Percentiles rank a stretch among this genome's conserved stretches.
These are phyloP conservation scores for Pardalotus punctatus DNA, from an alignment of 2,113 vertebrate genomes.

Conservation along the genomic window DNA sequence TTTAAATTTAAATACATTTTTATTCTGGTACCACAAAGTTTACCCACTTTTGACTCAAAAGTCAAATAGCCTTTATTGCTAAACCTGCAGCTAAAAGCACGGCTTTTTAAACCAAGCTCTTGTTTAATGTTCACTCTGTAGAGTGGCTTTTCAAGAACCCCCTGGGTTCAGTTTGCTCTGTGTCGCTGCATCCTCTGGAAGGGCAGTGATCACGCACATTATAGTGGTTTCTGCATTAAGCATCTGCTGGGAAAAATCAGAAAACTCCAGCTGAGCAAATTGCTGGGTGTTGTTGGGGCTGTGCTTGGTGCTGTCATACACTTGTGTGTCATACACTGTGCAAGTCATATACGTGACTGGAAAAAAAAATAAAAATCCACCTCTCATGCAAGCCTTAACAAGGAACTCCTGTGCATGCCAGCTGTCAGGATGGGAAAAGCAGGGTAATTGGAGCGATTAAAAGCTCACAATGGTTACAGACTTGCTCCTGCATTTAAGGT, in stretches of 20 bases:
- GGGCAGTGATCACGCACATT: neutral
- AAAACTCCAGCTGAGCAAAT: conserved; percentile 38
- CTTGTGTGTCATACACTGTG: no score
- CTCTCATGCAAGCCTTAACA: neutral
- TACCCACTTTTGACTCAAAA: neutral
- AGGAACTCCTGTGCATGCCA: neutral
- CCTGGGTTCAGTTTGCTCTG: neutral
- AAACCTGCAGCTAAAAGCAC: neutral
- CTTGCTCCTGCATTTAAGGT: conserved; percentile 18
- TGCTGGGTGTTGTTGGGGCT: neutral
- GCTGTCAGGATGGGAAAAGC: conserved; percentile 35
- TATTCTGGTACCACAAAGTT: neutral
- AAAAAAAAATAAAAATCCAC: neutral
- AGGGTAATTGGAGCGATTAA: conserved; percentile 57
- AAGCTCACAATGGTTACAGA: conserved; percentile 18
- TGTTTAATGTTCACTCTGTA: neutral
- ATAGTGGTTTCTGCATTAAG: neutral
- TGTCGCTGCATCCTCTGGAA: neutral
- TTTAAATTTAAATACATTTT: neutral
- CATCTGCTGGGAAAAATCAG: neutral
- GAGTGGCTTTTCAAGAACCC: neutral
- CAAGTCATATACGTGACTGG: neutral
- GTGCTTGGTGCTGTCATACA: neutral
- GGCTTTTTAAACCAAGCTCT: neutral
- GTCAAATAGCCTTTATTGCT: neutral